phyloP scores from a whole-genome alignment of 2,113 vertebrate genomes.

The Hyla sarda region DNA sequence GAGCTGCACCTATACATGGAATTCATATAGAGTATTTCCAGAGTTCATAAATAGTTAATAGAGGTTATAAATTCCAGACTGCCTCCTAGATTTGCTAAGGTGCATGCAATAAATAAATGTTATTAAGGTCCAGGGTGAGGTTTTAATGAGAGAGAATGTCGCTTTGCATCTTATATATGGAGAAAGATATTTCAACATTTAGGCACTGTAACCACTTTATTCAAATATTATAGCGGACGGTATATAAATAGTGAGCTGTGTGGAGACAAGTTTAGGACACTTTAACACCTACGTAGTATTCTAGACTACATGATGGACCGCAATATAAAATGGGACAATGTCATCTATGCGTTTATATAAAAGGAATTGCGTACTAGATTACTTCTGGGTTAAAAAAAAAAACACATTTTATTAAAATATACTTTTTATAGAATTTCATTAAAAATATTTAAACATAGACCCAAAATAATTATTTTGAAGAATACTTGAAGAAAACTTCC shows the following conservation, averaged over 20 bases:
- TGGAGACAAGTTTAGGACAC: background rate
- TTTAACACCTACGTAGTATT: background rate
- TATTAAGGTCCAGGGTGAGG: background rate
- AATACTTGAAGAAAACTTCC: too few relatives aligned
- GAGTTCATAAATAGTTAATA: constrained; percentile 16
- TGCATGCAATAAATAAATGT: background rate
- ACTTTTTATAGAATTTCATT: too few relatives aligned
- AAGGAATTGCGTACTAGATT: too few relatives aligned
- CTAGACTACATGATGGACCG: background rate
- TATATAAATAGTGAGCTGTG: background rate
- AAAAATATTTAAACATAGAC: too few relatives aligned
- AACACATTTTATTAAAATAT: too few relatives aligned
- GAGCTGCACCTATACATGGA: background rate
- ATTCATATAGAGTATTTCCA: background rate
- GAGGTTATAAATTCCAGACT: background rate
- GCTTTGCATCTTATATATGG: background rate
- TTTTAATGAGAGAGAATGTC: background rate
- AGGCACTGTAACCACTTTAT: background rate
- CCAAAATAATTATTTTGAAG: too few relatives aligned
- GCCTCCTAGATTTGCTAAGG: background rate
- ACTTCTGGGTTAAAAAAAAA: too few relatives aligned
- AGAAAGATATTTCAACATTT: background rate
- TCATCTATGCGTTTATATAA: too few relatives aligned
- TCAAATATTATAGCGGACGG: background rate
- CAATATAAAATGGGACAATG: too few relatives aligned